phyloP scores from a whole-genome alignment of 2,113 vertebrate species.

The Crotalus viridis region DNA sequence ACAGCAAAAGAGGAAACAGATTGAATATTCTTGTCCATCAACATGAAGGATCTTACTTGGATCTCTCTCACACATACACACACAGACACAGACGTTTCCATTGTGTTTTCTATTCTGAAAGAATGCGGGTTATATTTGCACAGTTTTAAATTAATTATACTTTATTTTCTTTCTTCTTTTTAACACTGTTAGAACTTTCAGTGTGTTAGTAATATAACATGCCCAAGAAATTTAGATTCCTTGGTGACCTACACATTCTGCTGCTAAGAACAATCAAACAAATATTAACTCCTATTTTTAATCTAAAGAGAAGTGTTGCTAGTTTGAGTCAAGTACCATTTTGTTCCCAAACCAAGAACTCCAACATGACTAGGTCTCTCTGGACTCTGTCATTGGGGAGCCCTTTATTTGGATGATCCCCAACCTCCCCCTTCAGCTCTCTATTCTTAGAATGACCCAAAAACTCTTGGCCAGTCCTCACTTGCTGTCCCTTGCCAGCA shows the following conservation, averaged over 20 bases:
- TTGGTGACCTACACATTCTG: not conserved
- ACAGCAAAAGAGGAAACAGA: not conserved
- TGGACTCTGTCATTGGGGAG: not conserved
- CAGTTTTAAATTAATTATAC: not conserved
- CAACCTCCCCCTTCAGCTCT: not conserved
- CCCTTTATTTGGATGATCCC: not conserved
- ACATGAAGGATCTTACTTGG: not conserved
- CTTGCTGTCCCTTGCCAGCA: fast-evolving
- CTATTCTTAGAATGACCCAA: not conserved
- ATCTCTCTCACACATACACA: not conserved
- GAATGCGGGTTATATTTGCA: not conserved
- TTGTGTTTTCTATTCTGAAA: not conserved
- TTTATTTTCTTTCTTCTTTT: not conserved
- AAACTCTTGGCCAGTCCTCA: not conserved
- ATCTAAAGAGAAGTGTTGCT: not conserved
- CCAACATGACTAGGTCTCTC: not conserved
- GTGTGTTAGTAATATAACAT: not conserved
- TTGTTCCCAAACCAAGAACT: not conserved
- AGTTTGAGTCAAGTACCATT: not conserved
- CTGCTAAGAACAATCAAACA: not conserved
- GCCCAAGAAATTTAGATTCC: not conserved
- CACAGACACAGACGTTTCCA: not conserved
- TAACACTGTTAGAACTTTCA: not conserved
- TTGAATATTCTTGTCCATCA: not conserved
- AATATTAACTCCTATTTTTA: not conserved